A percentile compares a stretch with the other conserved stretches of the same genome.
These are phyloP conservation scores for Piaya cayana DNA, from an alignment of 2,113 vertebrate species.

Conservation along the genomic window DNA sequence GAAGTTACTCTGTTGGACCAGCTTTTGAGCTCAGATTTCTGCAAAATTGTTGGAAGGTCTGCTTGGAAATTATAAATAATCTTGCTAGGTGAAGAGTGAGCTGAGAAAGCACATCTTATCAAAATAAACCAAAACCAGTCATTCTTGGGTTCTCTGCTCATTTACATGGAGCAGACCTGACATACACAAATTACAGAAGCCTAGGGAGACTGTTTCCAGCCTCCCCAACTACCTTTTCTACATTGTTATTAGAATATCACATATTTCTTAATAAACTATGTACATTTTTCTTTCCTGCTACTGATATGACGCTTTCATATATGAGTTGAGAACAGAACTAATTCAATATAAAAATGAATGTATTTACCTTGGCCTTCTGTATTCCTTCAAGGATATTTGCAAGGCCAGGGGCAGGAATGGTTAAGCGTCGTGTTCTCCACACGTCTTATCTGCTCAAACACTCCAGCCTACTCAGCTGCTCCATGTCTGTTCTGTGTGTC, in stretches of 20 bases:
- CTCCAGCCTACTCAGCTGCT: background rate
- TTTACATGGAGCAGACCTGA: background rate
- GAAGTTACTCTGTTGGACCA: background rate
- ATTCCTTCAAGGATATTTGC: background rate
- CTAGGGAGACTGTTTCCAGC: background rate
- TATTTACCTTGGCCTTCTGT: background rate
- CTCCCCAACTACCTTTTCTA: background rate
- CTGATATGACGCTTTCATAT: background rate
- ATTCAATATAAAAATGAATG: background rate
- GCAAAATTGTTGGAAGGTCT: background rate
- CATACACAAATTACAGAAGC: background rate
- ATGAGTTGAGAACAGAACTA: background rate
- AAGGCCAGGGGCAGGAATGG: background rate
- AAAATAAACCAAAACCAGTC: background rate
- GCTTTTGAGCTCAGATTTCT: background rate
- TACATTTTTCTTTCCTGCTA: background rate
- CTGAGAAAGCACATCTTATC: background rate
- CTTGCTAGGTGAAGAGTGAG: background rate
- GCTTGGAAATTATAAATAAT: background rate
- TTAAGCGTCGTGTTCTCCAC: background rate
- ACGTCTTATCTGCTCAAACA: background rate
- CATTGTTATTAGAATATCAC: background rate
- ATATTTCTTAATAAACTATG: background rate
- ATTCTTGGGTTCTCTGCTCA: background rate
- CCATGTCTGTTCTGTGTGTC: background rate